Base-by-base conservation (phyloP, 2,888 invertebrate genomes). In the Heteropelma amictum region DNA sequence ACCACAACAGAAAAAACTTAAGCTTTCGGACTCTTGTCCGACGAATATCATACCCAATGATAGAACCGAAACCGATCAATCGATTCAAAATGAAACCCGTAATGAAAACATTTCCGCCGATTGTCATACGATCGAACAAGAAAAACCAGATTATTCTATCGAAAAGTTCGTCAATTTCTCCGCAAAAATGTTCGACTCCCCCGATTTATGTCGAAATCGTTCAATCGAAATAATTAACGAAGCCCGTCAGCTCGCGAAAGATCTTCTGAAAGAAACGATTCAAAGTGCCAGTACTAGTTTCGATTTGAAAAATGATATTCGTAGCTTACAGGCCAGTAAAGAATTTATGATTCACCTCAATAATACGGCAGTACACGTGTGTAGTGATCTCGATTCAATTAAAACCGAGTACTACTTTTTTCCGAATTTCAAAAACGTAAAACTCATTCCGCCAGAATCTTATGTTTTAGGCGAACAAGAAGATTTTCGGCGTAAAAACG, bases 391-490 rank as follows among this genome's bases (percentile, higher is more conserved):
- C 12, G 40, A 54, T 23, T 42, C 17, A 47, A 33, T 71, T 21
- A 35, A 58, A 35, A 65, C 51, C 6, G 71, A 72, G 33, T 35
- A 70, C 38, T 19, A 42, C 3, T 70, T 47, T 77, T 76, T 56
- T 54, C 35, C 8, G 47, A 68, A 51, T 72, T 73, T 49, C 8
- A 56, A 54, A 61, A 56, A 23, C 30, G 26, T 26, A 33, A 35
- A 30, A 67, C 53, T 54, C 19, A 69, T 73, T 53, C 40, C 42
- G 17, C 70, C 74, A 26, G 38, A 58, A 58, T 60, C 69, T 26
- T 71, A 72, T 64, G 7, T 42, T 26, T 30, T 77, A 21, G 71
- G 68, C 28, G 64, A 64, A 56, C 67, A 70, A 65, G 30, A 14
- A 64, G 71, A 71, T 30, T 76, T 54, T 40, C 33, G 45, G 17